phyloP scores from a whole-genome alignment of 2,888 invertebrate genomes.

The Chydorus sphaericus region DNA sequence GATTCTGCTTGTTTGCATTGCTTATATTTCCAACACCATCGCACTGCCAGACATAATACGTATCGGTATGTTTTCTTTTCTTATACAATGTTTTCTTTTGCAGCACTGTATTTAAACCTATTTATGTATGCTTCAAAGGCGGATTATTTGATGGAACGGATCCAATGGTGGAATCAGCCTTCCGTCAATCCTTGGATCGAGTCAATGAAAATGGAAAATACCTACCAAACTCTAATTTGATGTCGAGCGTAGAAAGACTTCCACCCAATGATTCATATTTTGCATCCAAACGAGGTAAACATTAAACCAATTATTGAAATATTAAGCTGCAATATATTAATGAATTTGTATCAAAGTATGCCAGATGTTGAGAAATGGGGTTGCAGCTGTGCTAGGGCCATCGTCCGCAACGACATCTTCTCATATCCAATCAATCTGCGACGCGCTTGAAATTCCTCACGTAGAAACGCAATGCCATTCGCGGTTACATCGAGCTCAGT shows the following conservation, averaged over 20 bases:
- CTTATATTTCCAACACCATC: too few relatives aligned
- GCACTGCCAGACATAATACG: too few relatives aligned
- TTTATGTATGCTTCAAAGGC: too few relatives aligned
- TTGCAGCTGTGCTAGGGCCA: constrained; percentile 88
- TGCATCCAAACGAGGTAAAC: constrained; percentile 74
- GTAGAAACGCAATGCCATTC: constrained; percentile 91
- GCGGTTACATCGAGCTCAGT: constrained; percentile 67
- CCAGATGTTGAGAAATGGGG: constrained; percentile 67
- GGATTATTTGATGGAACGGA: constrained; percentile 77
- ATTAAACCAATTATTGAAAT: constrained; percentile 5
- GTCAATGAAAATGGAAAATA: constrained; percentile 72
- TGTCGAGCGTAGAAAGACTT: constrained; percentile 77
- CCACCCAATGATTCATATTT: constrained; percentile 86
- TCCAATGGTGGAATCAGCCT: constrained; percentile 77
- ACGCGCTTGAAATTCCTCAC: constrained; percentile 90
- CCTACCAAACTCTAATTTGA: constrained; percentile 67
- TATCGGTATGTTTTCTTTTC: too few relatives aligned
- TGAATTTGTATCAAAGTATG: constrained; percentile 58
- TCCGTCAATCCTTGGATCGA: constrained; percentile 79
- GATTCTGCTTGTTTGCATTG: too few relatives aligned
- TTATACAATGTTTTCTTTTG: too few relatives aligned
- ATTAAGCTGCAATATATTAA: too few relatives aligned
- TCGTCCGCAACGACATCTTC: constrained; percentile 78
- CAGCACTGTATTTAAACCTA: too few relatives aligned
- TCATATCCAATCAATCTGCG: constrained; percentile 90